phyloP scores from a whole-genome alignment of 2,888 invertebrate genomes.

The Tetropium fuscum region DNA sequence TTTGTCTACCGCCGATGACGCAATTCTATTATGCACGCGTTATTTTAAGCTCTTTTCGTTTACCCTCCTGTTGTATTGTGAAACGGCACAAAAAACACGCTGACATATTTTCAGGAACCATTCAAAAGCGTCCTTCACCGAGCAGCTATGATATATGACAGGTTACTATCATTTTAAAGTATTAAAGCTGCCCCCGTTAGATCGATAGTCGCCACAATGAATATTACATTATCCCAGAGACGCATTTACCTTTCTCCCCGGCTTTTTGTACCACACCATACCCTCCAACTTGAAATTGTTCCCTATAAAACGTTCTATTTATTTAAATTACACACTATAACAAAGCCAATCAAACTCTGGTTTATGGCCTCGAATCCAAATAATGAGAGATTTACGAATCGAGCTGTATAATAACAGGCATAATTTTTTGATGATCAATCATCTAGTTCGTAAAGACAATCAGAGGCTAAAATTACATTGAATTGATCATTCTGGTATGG shows the following conservation, averaged over 20 bases:
- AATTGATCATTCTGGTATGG: no score
- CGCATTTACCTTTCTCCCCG: not conserved
- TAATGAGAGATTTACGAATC: no score
- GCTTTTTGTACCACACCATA: not conserved
- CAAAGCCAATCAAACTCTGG: no score
- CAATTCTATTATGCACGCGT: not conserved
- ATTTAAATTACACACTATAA: no score
- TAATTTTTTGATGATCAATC: no score
- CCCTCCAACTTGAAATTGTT: conserved; percentile 14
- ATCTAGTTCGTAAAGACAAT: no score
- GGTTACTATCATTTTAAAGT: conserved; percentile 4
- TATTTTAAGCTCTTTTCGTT: conserved; percentile 3
- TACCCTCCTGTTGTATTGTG: not conserved
- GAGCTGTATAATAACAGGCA: no score
- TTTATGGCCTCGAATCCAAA: conserved; percentile 9
- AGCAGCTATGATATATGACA: not conserved
- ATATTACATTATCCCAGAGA: conserved; percentile 3
- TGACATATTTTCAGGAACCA: conserved; percentile 1
- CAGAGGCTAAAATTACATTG: no score
- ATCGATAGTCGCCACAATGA: conserved; percentile 13
- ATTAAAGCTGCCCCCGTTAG: conserved; percentile 1
- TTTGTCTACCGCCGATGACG: no score
- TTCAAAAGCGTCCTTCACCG: not conserved
- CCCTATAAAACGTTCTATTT: not conserved
- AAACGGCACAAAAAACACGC: not conserved